phyloP scores from a whole-genome alignment of 2,888 invertebrate species.

The Pseudanteris insignis region DNA sequence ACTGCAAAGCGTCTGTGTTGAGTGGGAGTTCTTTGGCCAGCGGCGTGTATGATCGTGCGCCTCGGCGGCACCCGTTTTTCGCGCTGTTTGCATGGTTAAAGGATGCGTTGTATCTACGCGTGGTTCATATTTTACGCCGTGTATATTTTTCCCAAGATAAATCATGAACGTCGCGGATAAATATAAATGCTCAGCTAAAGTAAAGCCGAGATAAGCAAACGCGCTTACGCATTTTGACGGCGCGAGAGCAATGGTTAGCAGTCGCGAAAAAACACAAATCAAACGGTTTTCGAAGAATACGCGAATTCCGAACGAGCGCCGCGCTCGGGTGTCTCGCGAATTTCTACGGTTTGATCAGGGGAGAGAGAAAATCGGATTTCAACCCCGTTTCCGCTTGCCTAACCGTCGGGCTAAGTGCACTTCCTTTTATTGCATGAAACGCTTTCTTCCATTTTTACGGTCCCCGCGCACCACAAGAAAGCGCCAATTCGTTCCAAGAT shows the following conservation, averaged over 20 bases:
- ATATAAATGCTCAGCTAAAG: conserved; percentile 18
- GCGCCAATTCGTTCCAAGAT: conserved; percentile 39
- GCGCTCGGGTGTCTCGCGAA: conserved; percentile 35
- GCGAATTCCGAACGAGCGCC: conserved; percentile 19
- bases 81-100: conserved; percentile 22
- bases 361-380: conserved; percentile 53
- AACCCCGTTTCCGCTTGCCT: conserved; percentile 44
- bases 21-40: conserved; percentile 8
- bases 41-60: too few relatives aligned
- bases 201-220: conserved; percentile 27
- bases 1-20: too few relatives aligned
- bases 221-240: conserved; percentile 15
- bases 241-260: background rate
- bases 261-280: conserved; percentile 18
- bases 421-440: conserved; percentile 44
- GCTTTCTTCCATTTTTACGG: conserved; percentile 43
- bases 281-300: conserved; percentile 9
- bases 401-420: conserved; percentile 44
- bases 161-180: conserved; percentile 27
- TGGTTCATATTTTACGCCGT: conserved; percentile 15
- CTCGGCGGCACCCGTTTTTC: conserved; percentile 13
- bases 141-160: conserved; percentile 12
- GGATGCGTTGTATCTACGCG: conserved; percentile 8
- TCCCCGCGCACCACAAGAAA: conserved; percentile 37
- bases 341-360: conserved; percentile 46